Percentiles rank a stretch among this genome's conserved stretches.
phyloP scores from a whole-genome alignment of 2,888 invertebrate species.

The Drosophila greeni region DNA sequence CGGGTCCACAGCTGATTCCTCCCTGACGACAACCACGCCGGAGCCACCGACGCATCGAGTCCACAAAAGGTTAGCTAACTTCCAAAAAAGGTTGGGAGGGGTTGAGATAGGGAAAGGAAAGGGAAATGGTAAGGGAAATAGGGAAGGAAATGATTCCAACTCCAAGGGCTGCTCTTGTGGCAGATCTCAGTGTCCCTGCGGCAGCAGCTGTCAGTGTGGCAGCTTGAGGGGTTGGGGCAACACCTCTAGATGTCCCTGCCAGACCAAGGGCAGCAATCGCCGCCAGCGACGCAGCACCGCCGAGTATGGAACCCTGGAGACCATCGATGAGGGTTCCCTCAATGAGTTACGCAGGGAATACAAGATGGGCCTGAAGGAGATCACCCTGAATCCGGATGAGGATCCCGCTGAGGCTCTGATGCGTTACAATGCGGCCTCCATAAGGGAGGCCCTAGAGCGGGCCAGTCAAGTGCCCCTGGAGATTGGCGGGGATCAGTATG shows the following conservation, averaged over 20 bases:
- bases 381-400: constrained; percentile 75
- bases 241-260: constrained; percentile 18
- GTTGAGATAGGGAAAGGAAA: not conserved
- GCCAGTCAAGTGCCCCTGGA: constrained; percentile 71
- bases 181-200: constrained; percentile 37
- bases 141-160: not conserved
- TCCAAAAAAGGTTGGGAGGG: constrained; percentile 28
- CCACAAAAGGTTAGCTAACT: constrained; percentile 66
- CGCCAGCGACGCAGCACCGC: constrained; percentile 54
- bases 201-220: constrained; percentile 28
- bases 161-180: constrained; percentile 44
- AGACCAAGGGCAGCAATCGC: not conserved
- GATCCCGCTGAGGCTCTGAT: constrained; percentile 75
- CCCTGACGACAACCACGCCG: constrained; percentile 16
- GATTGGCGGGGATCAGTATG: constrained; percentile 53
- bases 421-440: constrained; percentile 76
- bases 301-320: constrained; percentile 69
- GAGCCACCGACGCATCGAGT: constrained; percentile 40
- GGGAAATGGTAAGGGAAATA: not conserved
- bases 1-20: constrained; percentile 16
- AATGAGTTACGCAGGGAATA: constrained; percentile 72
- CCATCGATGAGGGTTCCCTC: constrained; percentile 73
- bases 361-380: constrained; percentile 73
- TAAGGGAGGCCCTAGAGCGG: constrained; percentile 71
- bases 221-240: not conserved